Conservation (phyloP, 2,797 vertebrate species). For the Anas bahamensis region DNA sequence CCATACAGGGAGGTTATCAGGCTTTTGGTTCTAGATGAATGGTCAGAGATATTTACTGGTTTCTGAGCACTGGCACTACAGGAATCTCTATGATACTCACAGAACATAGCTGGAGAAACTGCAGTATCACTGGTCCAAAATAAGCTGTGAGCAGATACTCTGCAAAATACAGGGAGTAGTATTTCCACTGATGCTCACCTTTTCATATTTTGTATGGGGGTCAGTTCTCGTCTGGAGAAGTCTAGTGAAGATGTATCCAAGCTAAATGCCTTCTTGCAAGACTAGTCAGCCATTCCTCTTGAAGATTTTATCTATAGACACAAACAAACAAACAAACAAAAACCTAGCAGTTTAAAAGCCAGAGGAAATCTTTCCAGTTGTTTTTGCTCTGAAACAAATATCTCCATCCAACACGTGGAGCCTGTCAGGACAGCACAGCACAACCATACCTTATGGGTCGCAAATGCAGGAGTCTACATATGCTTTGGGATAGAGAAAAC, state of each 20-base stretch:
- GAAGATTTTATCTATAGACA: not conserved
- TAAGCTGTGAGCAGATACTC: not conserved
- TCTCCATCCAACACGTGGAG: not conserved
- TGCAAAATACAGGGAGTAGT: not conserved
- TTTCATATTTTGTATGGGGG: not conserved
- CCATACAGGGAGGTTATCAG: not conserved
- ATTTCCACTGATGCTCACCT: not conserved
- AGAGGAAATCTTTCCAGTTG: not conserved
- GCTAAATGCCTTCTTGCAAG: not conserved
- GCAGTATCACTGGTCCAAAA: not conserved
- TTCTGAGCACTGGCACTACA: conserved; percentile 54
- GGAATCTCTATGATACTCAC: conserved; percentile 46
- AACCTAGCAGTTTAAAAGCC: not conserved
- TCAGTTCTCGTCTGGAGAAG: not conserved
- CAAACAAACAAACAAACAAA: not conserved
- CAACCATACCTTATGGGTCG: not conserved
- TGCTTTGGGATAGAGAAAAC: not conserved
- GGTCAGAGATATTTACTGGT: conserved; percentile 53
- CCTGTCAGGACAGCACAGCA: not conserved
- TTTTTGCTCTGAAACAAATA: not conserved
- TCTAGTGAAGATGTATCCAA: not conserved
- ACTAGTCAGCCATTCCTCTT: not conserved
- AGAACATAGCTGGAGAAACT: conserved; percentile 27
- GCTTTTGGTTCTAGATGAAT: conserved; percentile 56
- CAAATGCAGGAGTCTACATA: not conserved